Evolutionary conservation across 2,113 vertebrate species (phyloP).

Genomic region (Dipodomys stephensi): DNA sequence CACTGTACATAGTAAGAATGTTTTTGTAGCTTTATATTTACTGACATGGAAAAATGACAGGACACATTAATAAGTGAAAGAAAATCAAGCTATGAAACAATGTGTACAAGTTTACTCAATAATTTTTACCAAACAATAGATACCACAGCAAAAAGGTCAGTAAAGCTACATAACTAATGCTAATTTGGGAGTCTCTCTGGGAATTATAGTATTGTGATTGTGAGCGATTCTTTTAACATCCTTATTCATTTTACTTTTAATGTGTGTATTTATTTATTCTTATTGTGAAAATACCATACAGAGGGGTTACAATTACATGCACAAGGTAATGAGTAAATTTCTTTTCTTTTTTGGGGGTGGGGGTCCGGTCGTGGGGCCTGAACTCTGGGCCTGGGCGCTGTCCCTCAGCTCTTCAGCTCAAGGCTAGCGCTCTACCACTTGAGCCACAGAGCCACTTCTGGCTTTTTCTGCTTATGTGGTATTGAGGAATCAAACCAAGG

Average conservation of each 20-base stretch:
- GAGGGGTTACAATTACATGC: too few species aligned
- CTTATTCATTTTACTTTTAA: conserved; percentile 9
- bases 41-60: conserved; percentile 33
- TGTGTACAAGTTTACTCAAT: conserved; percentile 6
- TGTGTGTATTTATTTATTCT: too few species aligned
- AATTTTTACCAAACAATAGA: not conserved
- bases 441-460: too few species aligned
- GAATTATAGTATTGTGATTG: not conserved
- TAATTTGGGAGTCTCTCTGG: conserved; percentile 5
- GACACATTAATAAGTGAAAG: conserved; percentile 42
- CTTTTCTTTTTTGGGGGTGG: too few species aligned
- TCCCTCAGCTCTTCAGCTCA: too few species aligned
- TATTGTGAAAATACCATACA: too few species aligned
- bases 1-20: conserved; percentile 28
- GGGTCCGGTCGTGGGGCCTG: too few species aligned
- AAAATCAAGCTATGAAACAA: conserved; percentile 15
- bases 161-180: conserved; percentile 21
- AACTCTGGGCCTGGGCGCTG: too few species aligned
- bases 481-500: too few species aligned
- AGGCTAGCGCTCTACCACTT: too few species aligned
- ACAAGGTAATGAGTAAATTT: too few species aligned
- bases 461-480: too few species aligned
- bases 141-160: not conserved
- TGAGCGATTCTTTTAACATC: conserved; percentile 31
- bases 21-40: conserved; percentile 15